Evolutionary conservation across 2,113 vertebrate genomes (phyloP).

Genomic region (Meriones unguiculatus): DNA sequence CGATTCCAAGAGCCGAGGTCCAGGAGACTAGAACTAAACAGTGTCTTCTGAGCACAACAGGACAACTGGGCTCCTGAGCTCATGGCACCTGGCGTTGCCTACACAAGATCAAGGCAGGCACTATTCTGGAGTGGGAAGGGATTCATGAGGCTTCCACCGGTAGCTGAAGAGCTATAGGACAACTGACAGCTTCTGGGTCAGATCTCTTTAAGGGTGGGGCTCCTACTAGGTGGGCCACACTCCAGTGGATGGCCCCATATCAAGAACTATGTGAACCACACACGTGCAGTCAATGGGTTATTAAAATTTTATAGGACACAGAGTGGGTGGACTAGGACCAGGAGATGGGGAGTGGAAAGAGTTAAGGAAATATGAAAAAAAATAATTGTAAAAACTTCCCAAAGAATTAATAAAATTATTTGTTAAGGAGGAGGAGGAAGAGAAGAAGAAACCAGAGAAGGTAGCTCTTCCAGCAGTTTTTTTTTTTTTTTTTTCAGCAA

Average conservation of each 20-base stretch:
- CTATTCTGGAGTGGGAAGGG: accelerated
- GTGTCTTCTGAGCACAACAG: background rate
- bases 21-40: background rate
- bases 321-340: background rate
- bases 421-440: background rate
- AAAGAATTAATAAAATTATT: background rate
- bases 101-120: background rate
- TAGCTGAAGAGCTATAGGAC: background rate
- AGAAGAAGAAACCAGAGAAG: background rate
- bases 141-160: background rate
- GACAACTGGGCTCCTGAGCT: background rate
- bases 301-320: background rate
- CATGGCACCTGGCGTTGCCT: background rate
- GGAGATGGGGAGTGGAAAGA: background rate
- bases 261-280: background rate
- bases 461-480: background rate
- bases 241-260: background rate
- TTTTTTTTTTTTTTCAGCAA: background rate
- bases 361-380: background rate
- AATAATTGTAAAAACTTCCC: background rate
- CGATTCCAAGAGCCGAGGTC: background rate
- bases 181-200: background rate
- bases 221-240: background rate
- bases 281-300: background rate
- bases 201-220: background rate